Conservation (phyloP, 2,113 vertebrate species). For the Paradisaea rubra region DNA sequence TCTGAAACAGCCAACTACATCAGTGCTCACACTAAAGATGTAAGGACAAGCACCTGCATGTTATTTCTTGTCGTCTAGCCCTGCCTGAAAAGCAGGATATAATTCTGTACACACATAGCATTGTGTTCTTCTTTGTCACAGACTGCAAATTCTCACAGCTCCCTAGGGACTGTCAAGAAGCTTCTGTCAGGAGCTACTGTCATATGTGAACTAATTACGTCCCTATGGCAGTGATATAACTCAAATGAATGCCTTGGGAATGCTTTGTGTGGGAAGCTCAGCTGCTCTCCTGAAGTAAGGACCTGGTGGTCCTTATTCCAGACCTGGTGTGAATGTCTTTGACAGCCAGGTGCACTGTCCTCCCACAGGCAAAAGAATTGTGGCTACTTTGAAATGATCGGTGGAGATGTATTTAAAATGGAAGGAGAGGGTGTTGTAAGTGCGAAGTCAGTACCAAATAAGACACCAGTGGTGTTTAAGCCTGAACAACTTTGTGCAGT, state of each 20-base stretch:
- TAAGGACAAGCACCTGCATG: slow-evolving; percentile 65
- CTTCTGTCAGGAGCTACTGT: not conserved
- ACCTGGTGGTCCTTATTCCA: not conserved
- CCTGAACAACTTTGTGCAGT: not conserved
- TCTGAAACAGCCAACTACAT: slow-evolving; percentile 99
- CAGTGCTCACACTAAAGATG: slow-evolving; percentile 99
- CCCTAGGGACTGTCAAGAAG: not conserved
- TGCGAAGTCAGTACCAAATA: not conserved
- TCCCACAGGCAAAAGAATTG: not conserved
- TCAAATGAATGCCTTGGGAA: not conserved
- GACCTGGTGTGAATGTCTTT: not conserved
- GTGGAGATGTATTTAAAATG: not conserved
- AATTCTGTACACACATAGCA: not conserved
- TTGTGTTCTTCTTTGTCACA: not conserved
- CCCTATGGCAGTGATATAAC: not conserved
- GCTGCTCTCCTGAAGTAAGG: not conserved
- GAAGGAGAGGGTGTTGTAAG: not conserved
- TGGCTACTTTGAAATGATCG: not conserved
- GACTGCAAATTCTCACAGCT: not conserved
- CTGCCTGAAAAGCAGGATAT: not conserved
- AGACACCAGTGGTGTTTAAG: not conserved
- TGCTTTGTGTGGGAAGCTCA: not conserved
- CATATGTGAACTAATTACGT: not conserved
- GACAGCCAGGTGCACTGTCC: not conserved
- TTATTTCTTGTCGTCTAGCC: not conserved